A percentile compares a stretch with the other conserved stretches of the same genome.
These are phyloP conservation scores for Larimichthys crocea DNA, from an alignment of 2,113 vertebrate species.

Conservation along the genomic window DNA sequence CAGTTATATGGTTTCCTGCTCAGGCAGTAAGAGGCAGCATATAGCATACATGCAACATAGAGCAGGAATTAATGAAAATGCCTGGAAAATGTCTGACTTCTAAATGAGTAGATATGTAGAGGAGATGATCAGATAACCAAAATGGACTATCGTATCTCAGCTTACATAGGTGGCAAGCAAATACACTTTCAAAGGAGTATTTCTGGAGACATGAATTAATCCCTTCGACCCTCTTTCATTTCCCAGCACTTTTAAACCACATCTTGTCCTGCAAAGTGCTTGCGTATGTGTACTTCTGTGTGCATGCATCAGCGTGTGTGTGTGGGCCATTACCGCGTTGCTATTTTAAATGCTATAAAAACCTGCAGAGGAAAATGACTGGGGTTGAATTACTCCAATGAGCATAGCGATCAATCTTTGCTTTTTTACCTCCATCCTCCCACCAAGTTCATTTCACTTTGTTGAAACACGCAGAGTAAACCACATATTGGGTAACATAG, in stretches of 20 bases:
- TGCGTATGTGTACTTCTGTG: constrained; percentile 34
- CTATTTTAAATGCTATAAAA: constrained; percentile 86
- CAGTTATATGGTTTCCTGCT: constrained; percentile 12
- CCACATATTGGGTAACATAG: constrained; percentile 86
- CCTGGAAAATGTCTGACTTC: constrained; percentile 13
- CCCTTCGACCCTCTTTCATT: constrained; percentile 80
- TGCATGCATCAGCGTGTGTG: constrained; percentile 35
- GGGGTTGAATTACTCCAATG: constrained; percentile 80
- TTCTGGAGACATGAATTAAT: constrained; percentile 77
- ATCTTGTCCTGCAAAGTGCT: constrained; percentile 81
- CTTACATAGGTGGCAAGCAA: constrained; percentile 70
- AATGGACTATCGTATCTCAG: constrained; percentile 60
- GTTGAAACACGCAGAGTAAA: constrained; percentile 79
- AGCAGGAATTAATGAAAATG: neutral
- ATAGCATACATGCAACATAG: neutral
- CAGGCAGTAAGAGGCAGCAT: constrained; percentile 5
- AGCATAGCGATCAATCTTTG: constrained; percentile 82
- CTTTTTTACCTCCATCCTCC: constrained; percentile 77
- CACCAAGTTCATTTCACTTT: constrained; percentile 79
- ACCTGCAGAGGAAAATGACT: constrained; percentile 76
- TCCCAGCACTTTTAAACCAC: constrained; percentile 81
- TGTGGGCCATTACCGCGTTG: constrained; percentile 73
- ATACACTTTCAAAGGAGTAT: constrained; percentile 73
- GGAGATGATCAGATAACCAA: constrained; percentile 73
- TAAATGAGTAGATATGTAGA: constrained; percentile 36